phyloP scores from a whole-genome alignment of 2,888 invertebrate genomes.

The Cephus rjabovi region DNA sequence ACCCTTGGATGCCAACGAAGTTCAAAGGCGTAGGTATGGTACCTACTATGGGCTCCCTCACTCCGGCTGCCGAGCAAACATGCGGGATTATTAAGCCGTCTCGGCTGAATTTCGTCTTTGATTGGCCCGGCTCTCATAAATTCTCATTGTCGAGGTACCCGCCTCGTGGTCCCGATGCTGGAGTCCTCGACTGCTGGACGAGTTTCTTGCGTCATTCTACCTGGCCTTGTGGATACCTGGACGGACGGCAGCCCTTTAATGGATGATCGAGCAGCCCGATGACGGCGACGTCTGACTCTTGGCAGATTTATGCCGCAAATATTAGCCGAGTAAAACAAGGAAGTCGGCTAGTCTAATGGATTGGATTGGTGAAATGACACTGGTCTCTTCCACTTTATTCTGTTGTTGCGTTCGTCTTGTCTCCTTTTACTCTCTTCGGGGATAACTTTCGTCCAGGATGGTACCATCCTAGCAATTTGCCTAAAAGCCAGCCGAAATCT shows the following conservation, averaged over 20 bases:
- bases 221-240: not conserved
- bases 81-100: constrained; percentile 58
- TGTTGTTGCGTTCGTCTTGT: constrained; percentile 17
- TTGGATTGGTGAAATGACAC: constrained; percentile 32
- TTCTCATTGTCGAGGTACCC: constrained; percentile 29
- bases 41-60: constrained; percentile 16
- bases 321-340: constrained; percentile 41
- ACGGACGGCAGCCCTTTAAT: not conserved
- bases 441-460: constrained; percentile 8
- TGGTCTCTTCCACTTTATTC: not conserved
- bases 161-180: not conserved
- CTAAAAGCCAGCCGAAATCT: constrained; percentile 29
- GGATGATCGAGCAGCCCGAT: not conserved
- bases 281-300: not conserved
- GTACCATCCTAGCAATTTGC: constrained; percentile 34
- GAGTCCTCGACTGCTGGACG: not conserved
- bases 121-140: constrained; percentile 53
- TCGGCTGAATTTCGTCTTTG: constrained; percentile 51
- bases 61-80: constrained; percentile 48
- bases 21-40: constrained; percentile 50
- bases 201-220: not conserved
- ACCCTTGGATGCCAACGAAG: constrained; percentile 42
- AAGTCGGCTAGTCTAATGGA: constrained; percentile 42
- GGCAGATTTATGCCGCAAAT: constrained; percentile 52
- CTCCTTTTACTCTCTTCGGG: constrained; percentile 29